Evolutionary conservation across 2,113 vertebrate species (phyloP).

Genomic region (Thalassarche chlororhynchos): DNA sequence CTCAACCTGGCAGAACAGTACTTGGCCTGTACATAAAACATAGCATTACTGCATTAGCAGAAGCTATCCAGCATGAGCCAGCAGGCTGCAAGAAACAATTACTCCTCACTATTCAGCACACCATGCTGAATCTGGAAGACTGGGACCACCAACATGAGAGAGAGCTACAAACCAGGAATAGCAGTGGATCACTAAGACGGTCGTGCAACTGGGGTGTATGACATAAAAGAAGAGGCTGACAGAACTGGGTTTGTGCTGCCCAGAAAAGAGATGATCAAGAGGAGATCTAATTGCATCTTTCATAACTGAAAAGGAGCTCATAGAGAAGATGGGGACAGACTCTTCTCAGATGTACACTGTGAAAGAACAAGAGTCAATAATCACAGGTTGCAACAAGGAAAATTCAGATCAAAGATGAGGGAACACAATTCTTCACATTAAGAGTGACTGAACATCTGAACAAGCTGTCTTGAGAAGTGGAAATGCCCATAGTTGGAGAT

Average conservation of each 20-base stretch:
- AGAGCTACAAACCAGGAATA: neutral
- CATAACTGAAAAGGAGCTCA: neutral
- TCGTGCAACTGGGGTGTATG: rapidly evolving
- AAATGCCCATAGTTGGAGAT: neutral
- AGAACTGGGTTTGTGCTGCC: neutral
- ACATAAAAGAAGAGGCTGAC: neutral
- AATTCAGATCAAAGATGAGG: neutral
- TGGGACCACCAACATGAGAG: neutral
- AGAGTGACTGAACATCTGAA: neutral
- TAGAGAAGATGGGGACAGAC: neutral
- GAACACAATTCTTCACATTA: neutral
- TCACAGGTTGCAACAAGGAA: neutral
- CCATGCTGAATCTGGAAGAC: neutral
- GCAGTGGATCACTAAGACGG: rapidly evolving
- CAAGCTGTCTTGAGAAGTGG: neutral
- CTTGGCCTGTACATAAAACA: neutral
- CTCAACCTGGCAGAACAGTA: neutral
- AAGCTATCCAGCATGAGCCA: neutral
- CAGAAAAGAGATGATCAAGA: neutral
- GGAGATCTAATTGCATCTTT: neutral
- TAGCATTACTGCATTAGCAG: neutral
- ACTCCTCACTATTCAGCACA: neutral
- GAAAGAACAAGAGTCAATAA: neutral
- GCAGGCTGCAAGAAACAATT: neutral
- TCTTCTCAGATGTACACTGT: neutral